These are phyloP conservation scores for Acronicta leporina DNA, from an alignment of 2,888 invertebrate genomes.

Conservation along the genomic window DNA sequence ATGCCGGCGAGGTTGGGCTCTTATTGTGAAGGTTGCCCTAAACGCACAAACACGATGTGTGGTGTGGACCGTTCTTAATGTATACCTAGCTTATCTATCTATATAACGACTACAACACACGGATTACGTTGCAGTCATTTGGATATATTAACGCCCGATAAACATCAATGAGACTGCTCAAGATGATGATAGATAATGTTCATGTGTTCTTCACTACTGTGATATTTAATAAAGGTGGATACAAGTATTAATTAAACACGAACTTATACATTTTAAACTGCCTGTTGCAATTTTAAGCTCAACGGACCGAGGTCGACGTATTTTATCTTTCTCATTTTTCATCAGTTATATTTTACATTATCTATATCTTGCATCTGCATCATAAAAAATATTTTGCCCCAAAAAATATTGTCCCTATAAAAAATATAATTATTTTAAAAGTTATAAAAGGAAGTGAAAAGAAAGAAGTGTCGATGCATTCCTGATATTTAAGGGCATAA, in stretches of 20 bases:
- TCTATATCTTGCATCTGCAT: constrained; percentile 30
- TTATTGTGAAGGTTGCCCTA: constrained; percentile 71
- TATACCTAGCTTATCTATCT: constrained; percentile 42
- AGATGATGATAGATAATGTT: constrained; percentile 17
- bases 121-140: constrained; percentile 39
- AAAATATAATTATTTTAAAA: constrained; percentile 54
- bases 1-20: constrained; percentile 75
- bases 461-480: constrained; percentile 71
- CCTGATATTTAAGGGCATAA: constrained; percentile 74
- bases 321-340: constrained; percentile 10
- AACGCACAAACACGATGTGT: constrained; percentile 62
- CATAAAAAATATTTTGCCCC: constrained; percentile 41
- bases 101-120: constrained; percentile 35
- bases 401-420: constrained; percentile 28
- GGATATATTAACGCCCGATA: constrained; percentile 37
- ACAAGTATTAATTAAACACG: constrained; percentile 19
- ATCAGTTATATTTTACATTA: constrained; percentile 23
- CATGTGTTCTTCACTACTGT: constrained; percentile 10
- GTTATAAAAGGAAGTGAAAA: constrained; percentile 58
- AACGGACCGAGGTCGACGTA: neutral
- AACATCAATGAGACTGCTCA: constrained; percentile 19
- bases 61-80: constrained; percentile 47
- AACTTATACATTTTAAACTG: no score
- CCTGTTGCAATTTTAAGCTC: constrained; percentile 1
- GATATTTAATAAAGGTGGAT: constrained; percentile 14